phyloP scores from a whole-genome alignment of 2,888 invertebrate genomes.

The Anagyrus pseudococci region DNA sequence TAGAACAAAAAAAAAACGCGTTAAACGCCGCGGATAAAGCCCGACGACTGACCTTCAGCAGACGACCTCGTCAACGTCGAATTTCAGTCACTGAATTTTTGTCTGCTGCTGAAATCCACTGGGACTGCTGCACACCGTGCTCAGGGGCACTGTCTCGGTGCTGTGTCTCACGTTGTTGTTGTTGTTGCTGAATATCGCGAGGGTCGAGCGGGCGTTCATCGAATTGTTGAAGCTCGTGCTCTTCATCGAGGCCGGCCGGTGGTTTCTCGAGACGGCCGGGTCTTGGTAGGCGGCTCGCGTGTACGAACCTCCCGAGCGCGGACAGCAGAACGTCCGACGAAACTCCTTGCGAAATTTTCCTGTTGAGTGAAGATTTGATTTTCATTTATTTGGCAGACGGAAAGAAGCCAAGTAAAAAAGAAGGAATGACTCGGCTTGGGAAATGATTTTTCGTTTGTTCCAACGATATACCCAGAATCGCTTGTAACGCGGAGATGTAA shows the following conservation, averaged over 20 bases:
- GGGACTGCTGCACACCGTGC: conserved; percentile 38
- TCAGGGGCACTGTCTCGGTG: conserved; percentile 54
- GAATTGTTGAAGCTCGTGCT: conserved; percentile 9
- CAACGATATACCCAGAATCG: too few relatives aligned
- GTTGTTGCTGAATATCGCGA: conserved; percentile 46
- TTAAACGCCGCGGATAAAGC: too few relatives aligned
- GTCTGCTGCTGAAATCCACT: conserved; percentile 11
- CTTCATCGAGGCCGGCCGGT: conserved; percentile 1
- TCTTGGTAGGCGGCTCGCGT: not conserved
- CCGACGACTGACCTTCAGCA: too few relatives aligned
- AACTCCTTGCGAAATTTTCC: conserved; percentile 64
- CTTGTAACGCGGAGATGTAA: too few relatives aligned
- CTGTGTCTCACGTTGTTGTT: conserved; percentile 50
- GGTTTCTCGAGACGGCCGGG: not conserved
- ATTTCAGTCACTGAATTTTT: too few relatives aligned
- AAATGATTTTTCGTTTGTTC: too few relatives aligned
- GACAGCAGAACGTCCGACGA: conserved; percentile 58
- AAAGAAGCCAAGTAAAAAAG: too few relatives aligned
- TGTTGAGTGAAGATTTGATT: conserved; percentile 40
- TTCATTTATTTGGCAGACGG: too few relatives aligned
- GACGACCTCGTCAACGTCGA: too few relatives aligned
- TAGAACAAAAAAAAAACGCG: too few relatives aligned
- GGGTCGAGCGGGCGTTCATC: conserved; percentile 45
- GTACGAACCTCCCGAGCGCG: not conserved
- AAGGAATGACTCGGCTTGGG: too few relatives aligned